Base-by-base conservation (phyloP, 2,888 invertebrate genomes). In the Ophion slaviceki region DNA sequence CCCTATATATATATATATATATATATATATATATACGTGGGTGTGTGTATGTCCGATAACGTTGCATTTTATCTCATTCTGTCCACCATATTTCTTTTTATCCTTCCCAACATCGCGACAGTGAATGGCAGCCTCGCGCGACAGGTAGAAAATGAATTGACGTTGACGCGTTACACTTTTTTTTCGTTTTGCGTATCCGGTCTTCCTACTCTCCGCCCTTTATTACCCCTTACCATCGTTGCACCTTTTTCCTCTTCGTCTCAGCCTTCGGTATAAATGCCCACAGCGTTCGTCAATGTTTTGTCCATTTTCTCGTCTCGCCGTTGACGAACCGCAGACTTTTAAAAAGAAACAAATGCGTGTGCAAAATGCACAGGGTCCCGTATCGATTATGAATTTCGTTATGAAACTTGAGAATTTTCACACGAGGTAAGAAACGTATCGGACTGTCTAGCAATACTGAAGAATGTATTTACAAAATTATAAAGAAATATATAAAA, bases 101-200 rank as follows among this genome's bases (percentile, higher is more conserved):
- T 70, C 17, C 24, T 79, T 57, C 61, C 11, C 36, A 32, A 75
- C 71, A 66, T 77, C 17, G 59, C 32, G 59, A 61, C 71, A 47
- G 66, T 68, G 79, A 75, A 67, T 66, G 71, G 59, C 71, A 59
- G 66, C 24, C 59, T 57, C 67, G 66, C 71, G 45, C 59, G 67
- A 71, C 71, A 71, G 72, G 77, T 77, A 71, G 59, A 77, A 77
- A 72, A 77, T 67, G 67, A 82, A 78, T 78, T 61, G 82, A 82
- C 77, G 76, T 66, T 77, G 77, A 77, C 57, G 64, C 57, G 64
- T 64, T 40, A 2, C 53, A 3, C 24, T 75, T 68, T 28, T 62
- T 47, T 20, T 66, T 76, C 66, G 20, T 76, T 59, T 32, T 66
- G 66, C 53, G 14, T 72, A 47, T 66, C 59, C 71, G 62, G 47